Percentiles rank a stretch among this genome's conserved stretches.
Evolutionary conservation across 1,140 invertebrate species (phyloP).

Genomic region (Ptiloglossa arizonensis): DNA sequence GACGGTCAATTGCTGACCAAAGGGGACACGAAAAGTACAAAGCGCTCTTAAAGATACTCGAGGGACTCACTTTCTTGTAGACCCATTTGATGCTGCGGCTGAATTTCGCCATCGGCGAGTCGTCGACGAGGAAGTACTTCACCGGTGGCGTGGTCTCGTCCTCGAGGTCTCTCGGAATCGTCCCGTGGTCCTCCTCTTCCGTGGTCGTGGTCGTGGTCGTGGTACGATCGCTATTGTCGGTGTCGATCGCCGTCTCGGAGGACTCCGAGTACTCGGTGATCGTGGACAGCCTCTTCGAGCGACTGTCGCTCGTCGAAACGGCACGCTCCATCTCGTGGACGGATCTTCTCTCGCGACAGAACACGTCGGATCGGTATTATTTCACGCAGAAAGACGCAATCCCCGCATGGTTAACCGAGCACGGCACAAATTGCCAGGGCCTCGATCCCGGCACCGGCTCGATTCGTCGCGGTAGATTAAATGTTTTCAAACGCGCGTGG

Average conservation of each 20-base stretch:
- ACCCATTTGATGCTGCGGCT: constrained; percentile 73
- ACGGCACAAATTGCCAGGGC: neutral
- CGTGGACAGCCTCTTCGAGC: constrained; percentile 68
- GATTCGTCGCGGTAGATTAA: constrained; percentile 26
- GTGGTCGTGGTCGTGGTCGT: no score
- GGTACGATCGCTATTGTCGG: constrained; percentile 44
- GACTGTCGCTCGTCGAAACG: constrained; percentile 16
- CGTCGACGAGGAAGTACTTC: constrained; percentile 72
- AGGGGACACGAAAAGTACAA: neutral
- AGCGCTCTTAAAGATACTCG: neutral
- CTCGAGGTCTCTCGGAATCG: constrained; percentile 39
- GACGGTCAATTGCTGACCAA: neutral
- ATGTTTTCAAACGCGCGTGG: neutral
- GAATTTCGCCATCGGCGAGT: constrained; percentile 74
- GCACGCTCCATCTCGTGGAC: constrained; percentile 12
- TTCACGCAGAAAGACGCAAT: constrained; percentile 3
- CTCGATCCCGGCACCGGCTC: neutral
- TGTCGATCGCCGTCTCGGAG: constrained; percentile 46
- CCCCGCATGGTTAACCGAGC: constrained; percentile 22
- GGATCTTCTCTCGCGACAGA: neutral
- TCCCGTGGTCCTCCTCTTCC: no score
- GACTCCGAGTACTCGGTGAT: constrained; percentile 69
- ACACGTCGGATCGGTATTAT: no score
- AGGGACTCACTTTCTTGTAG: constrained; percentile 74
- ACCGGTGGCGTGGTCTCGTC: constrained; percentile 59